Conservation (phyloP, 2,797 vertebrate species). For the Ceryle rudis region DNA sequence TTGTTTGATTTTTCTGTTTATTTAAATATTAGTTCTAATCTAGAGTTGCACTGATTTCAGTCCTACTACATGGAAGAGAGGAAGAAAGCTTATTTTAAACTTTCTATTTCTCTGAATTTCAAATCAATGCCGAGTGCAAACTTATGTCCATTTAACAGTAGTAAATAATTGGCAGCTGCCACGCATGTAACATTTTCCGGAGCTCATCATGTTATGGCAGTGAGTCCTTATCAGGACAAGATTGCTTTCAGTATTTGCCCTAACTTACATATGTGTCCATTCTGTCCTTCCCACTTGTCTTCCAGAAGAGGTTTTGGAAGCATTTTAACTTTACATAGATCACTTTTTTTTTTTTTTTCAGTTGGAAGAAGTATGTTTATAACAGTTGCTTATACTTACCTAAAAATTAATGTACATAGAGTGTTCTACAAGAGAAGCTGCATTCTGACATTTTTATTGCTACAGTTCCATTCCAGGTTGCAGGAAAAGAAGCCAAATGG, state of each 20-base stretch:
- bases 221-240: not conserved
- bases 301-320: not conserved
- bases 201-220: not conserved
- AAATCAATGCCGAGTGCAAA: not conserved
- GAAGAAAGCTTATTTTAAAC: not conserved
- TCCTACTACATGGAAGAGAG: not conserved
- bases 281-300: not conserved
- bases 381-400: not conserved
- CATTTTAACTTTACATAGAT: not conserved
- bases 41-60: not conserved
- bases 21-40: not conserved
- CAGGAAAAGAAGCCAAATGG: not conserved
- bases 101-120: not conserved
- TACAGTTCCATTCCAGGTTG: not conserved
- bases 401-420: not conserved
- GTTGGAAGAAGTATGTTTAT: not conserved
- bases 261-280: not conserved
- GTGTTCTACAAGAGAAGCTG: not conserved
- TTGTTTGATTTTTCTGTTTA: conserved; percentile 19
- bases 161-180: not conserved
- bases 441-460: not conserved
- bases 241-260: not conserved
- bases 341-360: not conserved
- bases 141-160: not conserved
- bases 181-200: not conserved